These are phyloP conservation scores for Nomia melanderi DNA, from an alignment of 1,140 invertebrate species.

Conservation along the genomic window DNA sequence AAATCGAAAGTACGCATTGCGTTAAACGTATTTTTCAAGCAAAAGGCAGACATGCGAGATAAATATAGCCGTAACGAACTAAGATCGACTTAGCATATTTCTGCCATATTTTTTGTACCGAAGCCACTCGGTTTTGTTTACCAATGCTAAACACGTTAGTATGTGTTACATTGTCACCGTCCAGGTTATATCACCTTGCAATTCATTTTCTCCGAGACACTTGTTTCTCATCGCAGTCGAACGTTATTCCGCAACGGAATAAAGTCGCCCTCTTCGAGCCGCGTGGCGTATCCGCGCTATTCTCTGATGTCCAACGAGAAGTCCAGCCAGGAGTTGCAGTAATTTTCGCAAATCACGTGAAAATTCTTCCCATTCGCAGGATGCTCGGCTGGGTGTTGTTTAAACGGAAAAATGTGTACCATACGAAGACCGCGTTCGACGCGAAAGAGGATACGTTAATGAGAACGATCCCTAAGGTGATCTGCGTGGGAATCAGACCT, in stretches of 20 bases:
- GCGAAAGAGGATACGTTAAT: background rate
- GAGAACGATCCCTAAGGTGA: constrained; percentile 6
- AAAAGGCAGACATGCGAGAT: too few species aligned
- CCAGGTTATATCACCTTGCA: background rate
- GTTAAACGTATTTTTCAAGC: too few species aligned
- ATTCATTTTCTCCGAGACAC: constrained; percentile 34
- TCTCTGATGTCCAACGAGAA: background rate
- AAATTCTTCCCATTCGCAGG: background rate
- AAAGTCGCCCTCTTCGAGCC: background rate
- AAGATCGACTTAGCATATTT: background rate
- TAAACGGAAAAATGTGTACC: constrained; percentile 6
- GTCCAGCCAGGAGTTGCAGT: background rate
- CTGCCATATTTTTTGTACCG: background rate
- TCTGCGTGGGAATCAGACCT: constrained; percentile 5
- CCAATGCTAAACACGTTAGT: background rate
- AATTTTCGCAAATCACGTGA: background rate
- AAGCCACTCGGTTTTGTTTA: background rate
- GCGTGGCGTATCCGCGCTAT: too few species aligned
- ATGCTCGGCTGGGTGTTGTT: constrained; percentile 25
- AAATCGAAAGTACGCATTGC: too few species aligned
- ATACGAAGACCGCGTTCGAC: background rate
- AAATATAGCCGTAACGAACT: too few species aligned
- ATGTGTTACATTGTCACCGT: background rate
- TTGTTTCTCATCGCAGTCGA: constrained; percentile 9
- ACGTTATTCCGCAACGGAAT: constrained; percentile 33